phyloP scores from a whole-genome alignment of 2,797 vertebrate genomes.

The Myioborus melanocephalus region DNA sequence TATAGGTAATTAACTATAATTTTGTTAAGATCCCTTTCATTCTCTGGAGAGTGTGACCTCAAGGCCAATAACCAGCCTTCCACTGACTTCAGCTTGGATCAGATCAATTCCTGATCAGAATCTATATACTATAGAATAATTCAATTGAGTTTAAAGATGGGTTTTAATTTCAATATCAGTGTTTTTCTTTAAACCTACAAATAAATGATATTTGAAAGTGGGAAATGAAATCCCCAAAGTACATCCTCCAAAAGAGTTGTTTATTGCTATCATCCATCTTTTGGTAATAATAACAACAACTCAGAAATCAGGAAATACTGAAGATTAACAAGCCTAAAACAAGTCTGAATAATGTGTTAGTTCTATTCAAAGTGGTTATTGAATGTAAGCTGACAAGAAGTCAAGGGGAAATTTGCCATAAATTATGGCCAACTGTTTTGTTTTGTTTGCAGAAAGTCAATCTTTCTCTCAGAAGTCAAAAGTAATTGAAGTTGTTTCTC shows the following conservation, averaged over 20 bases:
- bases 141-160: neutral
- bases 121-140: neutral
- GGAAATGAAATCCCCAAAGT: slow-evolving; percentile 1
- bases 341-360: slow-evolving; percentile 23
- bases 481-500: neutral
- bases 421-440: neutral
- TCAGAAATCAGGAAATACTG: slow-evolving; percentile 10
- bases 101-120: neutral
- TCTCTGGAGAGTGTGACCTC: neutral
- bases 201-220: neutral
- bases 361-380: neutral
- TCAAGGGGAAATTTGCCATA: neutral
- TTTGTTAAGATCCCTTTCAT: neutral
- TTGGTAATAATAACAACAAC: slow-evolving; percentile 5
- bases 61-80: neutral
- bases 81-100: neutral
- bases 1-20: neutral
- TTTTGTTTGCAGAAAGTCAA: neutral
- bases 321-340: slow-evolving; percentile 11
- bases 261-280: slow-evolving; percentile 32
- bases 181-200: slow-evolving; percentile 20
- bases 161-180: slow-evolving; percentile 31
- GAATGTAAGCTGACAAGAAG: neutral
- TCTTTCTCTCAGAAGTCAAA: neutral
- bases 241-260: neutral